Evolutionary conservation across 2,113 vertebrate species (phyloP).

Genomic region (Misgurnus mizolepis): DNA sequence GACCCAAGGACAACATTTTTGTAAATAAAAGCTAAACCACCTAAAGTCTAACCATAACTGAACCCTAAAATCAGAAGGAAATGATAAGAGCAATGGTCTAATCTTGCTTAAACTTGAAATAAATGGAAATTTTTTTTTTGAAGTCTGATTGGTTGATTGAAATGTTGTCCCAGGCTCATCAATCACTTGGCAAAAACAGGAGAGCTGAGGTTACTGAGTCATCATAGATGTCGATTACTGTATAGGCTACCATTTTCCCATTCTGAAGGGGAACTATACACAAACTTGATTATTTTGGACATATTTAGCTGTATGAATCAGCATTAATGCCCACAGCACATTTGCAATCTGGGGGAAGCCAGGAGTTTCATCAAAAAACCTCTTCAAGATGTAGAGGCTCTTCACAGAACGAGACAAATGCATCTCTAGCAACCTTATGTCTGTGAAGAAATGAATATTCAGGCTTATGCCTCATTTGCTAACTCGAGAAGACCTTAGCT

Average conservation of each 20-base stretch:
- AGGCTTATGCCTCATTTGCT: conserved; percentile 51
- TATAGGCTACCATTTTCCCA: background rate
- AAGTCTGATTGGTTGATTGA: no score
- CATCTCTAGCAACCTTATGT: conserved; percentile 39
- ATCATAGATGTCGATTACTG: conserved; percentile 4
- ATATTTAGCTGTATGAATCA: conserved; percentile 44
- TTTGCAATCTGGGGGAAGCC: conserved; percentile 32
- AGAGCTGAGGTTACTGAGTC: background rate
- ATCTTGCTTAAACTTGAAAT: no score
- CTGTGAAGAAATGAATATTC: conserved; percentile 55
- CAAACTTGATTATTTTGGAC: conserved; percentile 43
- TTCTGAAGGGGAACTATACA: conserved; percentile 24
- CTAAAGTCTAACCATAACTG: no score
- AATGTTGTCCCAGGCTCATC: no score
- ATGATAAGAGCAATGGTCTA: no score
- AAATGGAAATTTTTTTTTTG: no score
- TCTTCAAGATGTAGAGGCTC: conserved; percentile 43
- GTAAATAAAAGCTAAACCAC: no score
- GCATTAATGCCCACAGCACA: conserved; percentile 57
- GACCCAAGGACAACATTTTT: no score
- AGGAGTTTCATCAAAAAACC: conserved; percentile 44
- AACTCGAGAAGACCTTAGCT: background rate
- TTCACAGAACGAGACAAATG: conserved; percentile 40
- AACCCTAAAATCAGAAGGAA: no score
- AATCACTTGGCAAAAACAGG: no score